A percentile compares a stretch with the other conserved stretches of the same genome.
phyloP scores from a whole-genome alignment of 2,797 vertebrate genomes.

The Scleropages formosus region DNA sequence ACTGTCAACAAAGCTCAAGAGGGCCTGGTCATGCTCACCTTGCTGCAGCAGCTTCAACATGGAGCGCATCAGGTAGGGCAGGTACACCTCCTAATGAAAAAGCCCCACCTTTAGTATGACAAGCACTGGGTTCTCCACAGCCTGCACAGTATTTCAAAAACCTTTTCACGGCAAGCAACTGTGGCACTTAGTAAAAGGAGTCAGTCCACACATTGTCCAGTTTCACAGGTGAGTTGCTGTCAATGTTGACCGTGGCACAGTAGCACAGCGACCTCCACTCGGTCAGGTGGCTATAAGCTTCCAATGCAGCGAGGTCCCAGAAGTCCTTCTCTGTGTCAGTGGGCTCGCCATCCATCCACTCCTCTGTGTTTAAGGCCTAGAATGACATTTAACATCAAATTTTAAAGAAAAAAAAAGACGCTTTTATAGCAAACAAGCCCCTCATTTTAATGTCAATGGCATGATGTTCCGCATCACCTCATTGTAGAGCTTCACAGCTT shows the following conservation, averaged over 20 bases:
- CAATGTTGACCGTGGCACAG: slow-evolving; percentile 77
- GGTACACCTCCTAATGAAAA: slow-evolving; percentile 77
- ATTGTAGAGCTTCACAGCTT: slow-evolving; percentile 87
- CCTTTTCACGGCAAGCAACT: too few species aligned
- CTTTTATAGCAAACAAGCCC: neutral
- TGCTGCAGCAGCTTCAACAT: slow-evolving; percentile 89
- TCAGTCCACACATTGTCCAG: slow-evolving; percentile 86
- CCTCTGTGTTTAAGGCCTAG: slow-evolving; percentile 83
- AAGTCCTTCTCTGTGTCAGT: slow-evolving; percentile 87
- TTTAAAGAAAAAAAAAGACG: neutral
- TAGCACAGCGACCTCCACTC: slow-evolving; percentile 90
- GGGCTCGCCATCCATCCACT: slow-evolving; percentile 84
- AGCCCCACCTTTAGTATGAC: neutral
- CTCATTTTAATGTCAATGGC: neutral
- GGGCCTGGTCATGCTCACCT: slow-evolving; percentile 77
- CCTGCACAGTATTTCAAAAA: too few species aligned
- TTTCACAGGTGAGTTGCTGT: slow-evolving; percentile 68
- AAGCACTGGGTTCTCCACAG: too few species aligned
- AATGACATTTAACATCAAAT: neutral
- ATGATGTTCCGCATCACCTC: slow-evolving; percentile 69
- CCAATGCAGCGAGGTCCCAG: slow-evolving; percentile 89
- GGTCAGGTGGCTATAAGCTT: slow-evolving; percentile 86
- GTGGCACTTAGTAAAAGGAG: slow-evolving; percentile 81
- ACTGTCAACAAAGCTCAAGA: slow-evolving; percentile 88
- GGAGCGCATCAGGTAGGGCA: slow-evolving; percentile 88